Evolutionary conservation across 2,888 invertebrate species (phyloP).

Genomic region (Chesias legatella): DNA sequence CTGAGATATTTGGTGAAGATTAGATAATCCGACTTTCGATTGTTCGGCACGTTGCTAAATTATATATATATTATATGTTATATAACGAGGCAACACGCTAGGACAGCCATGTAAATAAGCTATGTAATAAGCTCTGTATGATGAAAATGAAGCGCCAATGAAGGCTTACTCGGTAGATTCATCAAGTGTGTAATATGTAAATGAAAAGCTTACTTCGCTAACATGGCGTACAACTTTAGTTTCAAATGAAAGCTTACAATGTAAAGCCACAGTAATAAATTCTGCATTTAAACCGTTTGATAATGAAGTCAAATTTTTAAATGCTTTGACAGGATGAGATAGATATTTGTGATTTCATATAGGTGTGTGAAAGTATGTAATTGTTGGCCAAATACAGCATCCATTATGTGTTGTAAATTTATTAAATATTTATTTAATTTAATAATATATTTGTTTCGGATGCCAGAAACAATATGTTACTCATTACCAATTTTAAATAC

Average conservation of each 20-base stretch:
- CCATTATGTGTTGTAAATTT: too few species aligned
- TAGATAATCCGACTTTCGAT: too few species aligned
- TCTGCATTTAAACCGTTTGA: constrained; percentile 4
- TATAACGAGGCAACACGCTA: constrained; percentile 12
- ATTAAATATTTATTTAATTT: too few species aligned
- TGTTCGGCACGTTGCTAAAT: too few species aligned
- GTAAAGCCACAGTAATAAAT: constrained; percentile 15
- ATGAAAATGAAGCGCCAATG: constrained; percentile 15
- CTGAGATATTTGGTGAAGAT: too few species aligned
- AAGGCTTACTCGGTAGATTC: constrained; percentile 18
- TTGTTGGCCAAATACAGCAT: too few species aligned
- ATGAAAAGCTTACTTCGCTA: constrained; percentile 21
- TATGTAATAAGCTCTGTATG: constrained; percentile 7
- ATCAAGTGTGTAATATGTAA: constrained; percentile 26
- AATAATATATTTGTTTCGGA: too few species aligned
- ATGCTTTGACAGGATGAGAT: too few species aligned
- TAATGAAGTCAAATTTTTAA: constrained; percentile 1
- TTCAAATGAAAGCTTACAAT: constrained; percentile 23
- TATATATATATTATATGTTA: constrained; percentile 10
- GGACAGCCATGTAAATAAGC: constrained; percentile 3
- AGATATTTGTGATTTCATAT: too few species aligned
- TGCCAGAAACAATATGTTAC: too few species aligned
- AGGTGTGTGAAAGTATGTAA: too few species aligned
- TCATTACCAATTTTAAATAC: too few species aligned
- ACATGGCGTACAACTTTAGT: constrained; percentile 19